These are phyloP conservation scores for Semotilus atromaculatus DNA, from an alignment of 2,797 vertebrate genomes.

Conservation along the genomic window DNA sequence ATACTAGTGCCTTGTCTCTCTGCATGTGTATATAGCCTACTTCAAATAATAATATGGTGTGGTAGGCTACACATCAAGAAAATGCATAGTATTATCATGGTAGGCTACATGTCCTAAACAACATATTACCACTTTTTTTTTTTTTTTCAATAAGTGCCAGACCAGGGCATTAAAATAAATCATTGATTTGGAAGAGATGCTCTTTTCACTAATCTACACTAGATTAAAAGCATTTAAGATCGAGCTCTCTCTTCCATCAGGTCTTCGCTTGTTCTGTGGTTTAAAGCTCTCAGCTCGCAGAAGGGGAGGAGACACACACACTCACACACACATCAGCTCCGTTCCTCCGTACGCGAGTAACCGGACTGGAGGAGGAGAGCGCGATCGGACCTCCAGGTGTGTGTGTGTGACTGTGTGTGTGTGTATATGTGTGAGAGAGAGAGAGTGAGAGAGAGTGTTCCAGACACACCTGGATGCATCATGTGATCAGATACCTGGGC, in stretches of 20 bases:
- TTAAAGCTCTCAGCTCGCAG: slow-evolving; percentile 24
- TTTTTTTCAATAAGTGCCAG: neutral
- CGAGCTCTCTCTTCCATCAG: slow-evolving; percentile 12
- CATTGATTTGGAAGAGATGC: slow-evolving; percentile 20
- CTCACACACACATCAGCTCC: slow-evolving; percentile 51
- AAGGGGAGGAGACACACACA: slow-evolving; percentile 63
- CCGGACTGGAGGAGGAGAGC: slow-evolving; percentile 63
- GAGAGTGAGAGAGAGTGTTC: slow-evolving; percentile 18
- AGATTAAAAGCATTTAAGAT: slow-evolving; percentile 56
- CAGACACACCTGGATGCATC: slow-evolving; percentile 79
- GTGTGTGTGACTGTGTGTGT: slow-evolving; percentile 49
- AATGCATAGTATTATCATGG: no score
- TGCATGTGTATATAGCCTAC: no score
- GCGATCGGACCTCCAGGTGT: slow-evolving; percentile 79
- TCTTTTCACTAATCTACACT: slow-evolving; percentile 45
- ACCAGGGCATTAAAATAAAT: neutral
- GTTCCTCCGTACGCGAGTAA: slow-evolving; percentile 46
- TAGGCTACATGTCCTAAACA: no score
- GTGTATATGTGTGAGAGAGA: neutral
- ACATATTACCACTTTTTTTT: neutral
- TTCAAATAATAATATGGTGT: neutral
- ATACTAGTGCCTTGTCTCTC: neutral
- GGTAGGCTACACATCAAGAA: neutral
- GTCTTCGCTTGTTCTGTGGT: slow-evolving; percentile 60
- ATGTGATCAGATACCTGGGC: slow-evolving; percentile 84